Evolutionary conservation across 2,888 invertebrate species (phyloP), one percentile per base, ranked within the genome.

Genomic region (Anticlea derivata): DNA sequence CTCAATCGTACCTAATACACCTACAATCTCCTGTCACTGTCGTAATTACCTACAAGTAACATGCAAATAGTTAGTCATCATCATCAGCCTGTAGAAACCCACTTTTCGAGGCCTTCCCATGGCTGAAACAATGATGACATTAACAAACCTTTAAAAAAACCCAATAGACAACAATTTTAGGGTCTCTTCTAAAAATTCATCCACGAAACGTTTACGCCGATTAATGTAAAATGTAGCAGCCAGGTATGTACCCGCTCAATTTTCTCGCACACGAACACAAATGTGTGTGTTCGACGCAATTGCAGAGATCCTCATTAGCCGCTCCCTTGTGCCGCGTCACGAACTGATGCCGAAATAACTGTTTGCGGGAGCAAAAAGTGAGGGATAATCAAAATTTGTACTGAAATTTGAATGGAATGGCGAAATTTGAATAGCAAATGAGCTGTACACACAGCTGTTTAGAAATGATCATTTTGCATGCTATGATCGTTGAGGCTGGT

Each of bases 261-360:
- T 55, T 49, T 12, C 39, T 30, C 17, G 17, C 44, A 46, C 47
- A 49, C 30, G 31, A 34, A 35, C 35, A 39, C 46, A 31, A 43
- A 48, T 44, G 53, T 37, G 54, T 46, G 33, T 50, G 51, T 37
- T 55, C 37, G 30, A 50, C 40, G 50, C 55, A 58, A 55, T 55
- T 57, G 46, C 55, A 48, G 44, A 55, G 43, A 56, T 53, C 34
- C 59, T 61, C 58, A 59, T 61, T 61, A 55, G 38, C 41, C 29
- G 31, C 34, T 54, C 58, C 50, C 55, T 61, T 59, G 56, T 59
- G 59, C 49, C 48, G 39, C 30, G 61, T 52, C 56, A 56, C 54
- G 58, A 38, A 37, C 46, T 41, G 48, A 55, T 51, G 46, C 34
- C 40, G 37, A 56, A 48, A 55, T 55, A 60, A 52, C 50, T 57